These are phyloP conservation scores for Salmo trutta DNA, from an alignment of 2,797 vertebrate genomes.

Conservation along the genomic window DNA sequence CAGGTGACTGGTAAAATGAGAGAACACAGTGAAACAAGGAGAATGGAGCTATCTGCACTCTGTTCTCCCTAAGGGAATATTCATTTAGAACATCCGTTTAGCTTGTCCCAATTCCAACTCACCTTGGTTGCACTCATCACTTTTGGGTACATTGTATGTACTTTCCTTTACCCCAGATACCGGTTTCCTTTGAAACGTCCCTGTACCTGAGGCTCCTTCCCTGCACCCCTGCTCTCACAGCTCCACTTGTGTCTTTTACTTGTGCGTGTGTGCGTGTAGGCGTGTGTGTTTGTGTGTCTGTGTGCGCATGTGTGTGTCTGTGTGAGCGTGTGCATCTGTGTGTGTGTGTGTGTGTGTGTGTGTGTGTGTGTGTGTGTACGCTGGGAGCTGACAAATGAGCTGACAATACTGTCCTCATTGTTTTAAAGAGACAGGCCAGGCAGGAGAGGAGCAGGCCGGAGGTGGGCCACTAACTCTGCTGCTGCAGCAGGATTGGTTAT, in stretches of 20 bases:
- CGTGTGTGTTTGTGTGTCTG: too few species aligned
- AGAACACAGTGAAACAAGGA: not conserved
- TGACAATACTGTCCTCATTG: constrained; percentile 64
- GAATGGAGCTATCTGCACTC: not conserved
- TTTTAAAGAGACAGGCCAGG: constrained; percentile 55
- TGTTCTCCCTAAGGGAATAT: not conserved
- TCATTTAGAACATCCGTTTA: not conserved
- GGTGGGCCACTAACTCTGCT: constrained; percentile 51
- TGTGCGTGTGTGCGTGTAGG: not conserved
- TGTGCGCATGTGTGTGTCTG: too few species aligned
- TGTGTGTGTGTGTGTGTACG: not conserved
- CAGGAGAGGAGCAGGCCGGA: constrained; percentile 42
- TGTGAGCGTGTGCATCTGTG: too few species aligned
- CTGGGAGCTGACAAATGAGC: constrained; percentile 56
- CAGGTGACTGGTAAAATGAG: not conserved
- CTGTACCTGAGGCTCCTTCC: not conserved
- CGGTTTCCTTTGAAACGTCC: not conserved
- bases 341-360: too few species aligned
- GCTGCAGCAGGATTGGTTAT: constrained; percentile 72
- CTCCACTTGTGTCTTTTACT: not conserved
- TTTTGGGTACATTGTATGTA: not conserved
- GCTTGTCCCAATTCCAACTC: not conserved
- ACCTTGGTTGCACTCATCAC: not conserved
- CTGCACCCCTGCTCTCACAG: not conserved
- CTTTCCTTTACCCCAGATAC: not conserved